These are phyloP conservation scores for Glaucidium brasilianum DNA, from an alignment of 2,113 vertebrate species.

Conservation along the genomic window DNA sequence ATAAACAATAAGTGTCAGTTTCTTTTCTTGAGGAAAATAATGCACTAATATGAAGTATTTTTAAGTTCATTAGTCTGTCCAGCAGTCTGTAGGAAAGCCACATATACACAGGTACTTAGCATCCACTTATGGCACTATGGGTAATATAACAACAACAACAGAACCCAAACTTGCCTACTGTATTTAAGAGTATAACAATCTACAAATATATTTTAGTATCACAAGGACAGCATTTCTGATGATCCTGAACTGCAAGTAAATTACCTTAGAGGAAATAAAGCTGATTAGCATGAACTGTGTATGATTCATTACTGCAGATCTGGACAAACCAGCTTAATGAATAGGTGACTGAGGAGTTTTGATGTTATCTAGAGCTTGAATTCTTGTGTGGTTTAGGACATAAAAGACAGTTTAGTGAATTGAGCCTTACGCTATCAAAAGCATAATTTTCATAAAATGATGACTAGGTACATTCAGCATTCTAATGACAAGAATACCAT, in stretches of 20 bases:
- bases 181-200: background rate
- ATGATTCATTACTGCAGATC: background rate
- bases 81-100: background rate
- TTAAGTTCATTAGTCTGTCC: background rate
- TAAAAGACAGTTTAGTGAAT: background rate
- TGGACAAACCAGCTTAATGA: constrained; percentile 12
- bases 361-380: background rate
- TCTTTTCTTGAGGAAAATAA: constrained; percentile 34
- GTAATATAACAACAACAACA: background rate
- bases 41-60: constrained; percentile 21
- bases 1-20: constrained; percentile 64
- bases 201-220: background rate
- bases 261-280: constrained; percentile 7
- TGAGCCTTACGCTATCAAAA: background rate
- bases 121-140: background rate
- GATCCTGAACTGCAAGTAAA: background rate
- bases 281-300: background rate
- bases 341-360: background rate
- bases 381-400: background rate
- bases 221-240: background rate
- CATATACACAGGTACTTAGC: background rate
- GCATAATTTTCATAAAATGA: background rate
- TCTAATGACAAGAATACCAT: background rate
- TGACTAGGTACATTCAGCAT: background rate
- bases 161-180: background rate